Base-by-base conservation (phyloP, 2,797 vertebrate genomes). In the Merluccius polli region DNA sequence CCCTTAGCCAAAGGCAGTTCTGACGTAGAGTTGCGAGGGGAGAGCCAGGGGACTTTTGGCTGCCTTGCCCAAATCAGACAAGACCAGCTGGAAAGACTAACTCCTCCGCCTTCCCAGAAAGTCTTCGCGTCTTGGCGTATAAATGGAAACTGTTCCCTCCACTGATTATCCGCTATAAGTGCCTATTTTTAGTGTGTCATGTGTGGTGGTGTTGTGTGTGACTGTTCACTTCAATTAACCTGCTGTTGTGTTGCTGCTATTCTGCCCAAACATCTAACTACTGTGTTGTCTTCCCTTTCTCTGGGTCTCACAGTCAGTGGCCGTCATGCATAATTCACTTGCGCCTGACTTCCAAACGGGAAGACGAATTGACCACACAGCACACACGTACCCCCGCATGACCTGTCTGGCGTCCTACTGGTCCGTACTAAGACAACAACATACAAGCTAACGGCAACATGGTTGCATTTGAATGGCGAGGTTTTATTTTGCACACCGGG, bases 131-230 rank as follows among this genome's bases (percentile, higher is more conserved):
- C 88, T 84, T 81, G 72, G 80, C 52, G 81, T 84, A 89, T 93
- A 91, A 91, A 89, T 92, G 89, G 89, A 92, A 92, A 91, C 91
- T 90, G 67, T 18, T 30, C 29, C 18, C 59, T 12, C 24, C 59
- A 65, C 59, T 65, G 59, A 27, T 65, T 27, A 27, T 27, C 59
- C 59, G 9, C 59, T 65, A 27, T 65, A 27, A 65, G 59, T 65
- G 59, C 4, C 59, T 65, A 65, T 65, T 27, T 65, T 65, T 65
- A 65, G 59, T 65, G 24, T 38, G 36, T 9, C 36, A 38, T 38
- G 36, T 38, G 36, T 27, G 24, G 2, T 9, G 21, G 3, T 65
- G 24, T 27, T 65, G 2, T 63, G 36, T 38, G 52, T 63, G 16
- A 9, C 59, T 65, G 59, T 65, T 65, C 2, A n/a, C n/a, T 65